phyloP scores from a whole-genome alignment of 2,888 invertebrate genomes.

The Lumbricus terrestris region DNA sequence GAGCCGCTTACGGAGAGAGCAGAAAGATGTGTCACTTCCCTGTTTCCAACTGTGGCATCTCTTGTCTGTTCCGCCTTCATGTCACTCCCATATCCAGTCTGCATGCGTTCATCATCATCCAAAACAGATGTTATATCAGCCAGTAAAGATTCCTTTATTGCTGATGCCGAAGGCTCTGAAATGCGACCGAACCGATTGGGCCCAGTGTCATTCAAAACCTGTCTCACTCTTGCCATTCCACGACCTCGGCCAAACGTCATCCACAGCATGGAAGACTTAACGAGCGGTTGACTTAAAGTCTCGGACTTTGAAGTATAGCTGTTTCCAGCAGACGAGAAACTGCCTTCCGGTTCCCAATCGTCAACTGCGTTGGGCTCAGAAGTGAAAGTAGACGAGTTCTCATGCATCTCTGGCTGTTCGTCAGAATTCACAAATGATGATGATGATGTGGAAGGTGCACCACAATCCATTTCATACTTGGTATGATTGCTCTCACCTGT shows the following conservation, averaged over 20 bases:
- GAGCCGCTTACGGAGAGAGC: not conserved
- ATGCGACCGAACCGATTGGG: not conserved
- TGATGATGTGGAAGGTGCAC: not conserved
- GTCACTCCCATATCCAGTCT: not conserved
- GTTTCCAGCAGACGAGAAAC: not conserved
- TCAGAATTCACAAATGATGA: not conserved
- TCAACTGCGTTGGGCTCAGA: not conserved
- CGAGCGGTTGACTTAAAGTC: not conserved
- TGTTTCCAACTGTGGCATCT: not conserved
- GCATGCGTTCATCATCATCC: not conserved
- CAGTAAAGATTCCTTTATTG: not conserved
- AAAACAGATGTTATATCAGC: not conserved
- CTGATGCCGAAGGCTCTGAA: not conserved
- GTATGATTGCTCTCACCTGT: not conserved
- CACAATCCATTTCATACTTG: not conserved
- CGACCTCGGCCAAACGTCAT: not conserved
- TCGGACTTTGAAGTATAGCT: not conserved
- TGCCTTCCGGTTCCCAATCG: not conserved
- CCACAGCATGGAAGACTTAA: not conserved
- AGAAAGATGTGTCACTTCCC: not conserved
- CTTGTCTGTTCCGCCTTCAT: not conserved
- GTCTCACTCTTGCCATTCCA: not conserved
- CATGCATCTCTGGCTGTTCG: not conserved
- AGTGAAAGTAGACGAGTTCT: not conserved
- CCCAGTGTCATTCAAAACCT: not conserved